These are phyloP conservation scores for Lordiphosa clarofinis DNA, from an alignment of 1,140 invertebrate genomes.

Conservation along the genomic window DNA sequence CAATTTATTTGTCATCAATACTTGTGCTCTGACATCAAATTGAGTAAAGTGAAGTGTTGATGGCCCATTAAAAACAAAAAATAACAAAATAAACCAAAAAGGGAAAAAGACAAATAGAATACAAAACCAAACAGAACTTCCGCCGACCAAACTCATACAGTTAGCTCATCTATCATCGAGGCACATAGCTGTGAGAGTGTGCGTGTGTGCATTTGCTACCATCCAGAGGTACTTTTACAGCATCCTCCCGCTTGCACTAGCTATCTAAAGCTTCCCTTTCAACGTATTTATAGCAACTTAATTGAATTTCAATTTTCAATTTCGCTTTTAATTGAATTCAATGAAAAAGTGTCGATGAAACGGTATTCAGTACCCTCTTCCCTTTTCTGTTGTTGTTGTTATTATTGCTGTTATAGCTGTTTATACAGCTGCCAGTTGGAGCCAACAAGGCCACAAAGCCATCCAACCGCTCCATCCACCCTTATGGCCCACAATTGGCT, in stretches of 20 bases:
- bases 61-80: slow-evolving; percentile 46
- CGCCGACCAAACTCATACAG: slow-evolving; percentile 20
- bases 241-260: slow-evolving; percentile 9
- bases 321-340: slow-evolving; percentile 77
- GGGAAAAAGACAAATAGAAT: slow-evolving; percentile 11
- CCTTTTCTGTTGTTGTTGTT: slow-evolving; percentile 53
- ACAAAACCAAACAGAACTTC: slow-evolving; percentile 12
- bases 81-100: slow-evolving; percentile 4
- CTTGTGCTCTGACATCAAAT: slow-evolving; percentile 21
- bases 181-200: slow-evolving; percentile 8
- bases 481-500: slow-evolving; percentile 47
- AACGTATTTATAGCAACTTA: slow-evolving; percentile 71
- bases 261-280: slow-evolving; percentile 10
- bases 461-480: not conserved
- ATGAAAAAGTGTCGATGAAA: slow-evolving; percentile 77
- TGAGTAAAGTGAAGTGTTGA: slow-evolving; percentile 46
- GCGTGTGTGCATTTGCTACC: slow-evolving; percentile 24
- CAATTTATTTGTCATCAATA: slow-evolving; percentile 67
- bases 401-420: slow-evolving; percentile 48
- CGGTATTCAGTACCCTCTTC: slow-evolving; percentile 46
- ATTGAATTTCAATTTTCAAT: slow-evolving; percentile 78
- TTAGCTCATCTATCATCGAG: slow-evolving; percentile 62
- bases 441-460: slow-evolving; percentile 50
- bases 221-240: slow-evolving; percentile 44
- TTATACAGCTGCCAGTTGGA: slow-evolving; percentile 38